Conservation (phyloP, 1,140 invertebrate species). For the Philopotamus ludificatus region DNA sequence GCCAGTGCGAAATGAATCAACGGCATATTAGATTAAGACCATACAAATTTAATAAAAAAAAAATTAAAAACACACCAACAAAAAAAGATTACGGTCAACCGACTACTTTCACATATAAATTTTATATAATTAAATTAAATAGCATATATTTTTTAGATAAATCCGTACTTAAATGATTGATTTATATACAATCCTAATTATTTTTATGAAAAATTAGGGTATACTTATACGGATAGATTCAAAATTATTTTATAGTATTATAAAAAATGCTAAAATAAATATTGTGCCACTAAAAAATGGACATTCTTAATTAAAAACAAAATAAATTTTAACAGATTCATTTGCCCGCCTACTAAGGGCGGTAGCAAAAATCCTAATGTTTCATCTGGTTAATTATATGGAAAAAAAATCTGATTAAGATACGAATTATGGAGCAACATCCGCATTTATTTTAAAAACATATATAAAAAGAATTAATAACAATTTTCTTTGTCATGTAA, state of each 20-base stretch:
- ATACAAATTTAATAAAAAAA: too few relatives aligned
- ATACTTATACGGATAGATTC: too few relatives aligned
- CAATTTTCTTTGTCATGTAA: too few relatives aligned
- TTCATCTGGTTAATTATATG: not conserved
- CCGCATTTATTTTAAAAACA: not conserved
- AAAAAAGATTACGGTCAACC: too few relatives aligned
- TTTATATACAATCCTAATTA: too few relatives aligned
- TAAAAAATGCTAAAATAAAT: not conserved
- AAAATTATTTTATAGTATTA: too few relatives aligned
- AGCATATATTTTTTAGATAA: too few relatives aligned
- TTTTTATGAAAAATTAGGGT: too few relatives aligned
- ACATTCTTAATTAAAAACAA: not conserved
- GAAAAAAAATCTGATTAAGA: constrained; percentile 6
- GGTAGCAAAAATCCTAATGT: not conserved
- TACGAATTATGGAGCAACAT: not conserved
- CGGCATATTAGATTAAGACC: not conserved
- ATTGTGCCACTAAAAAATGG: not conserved
- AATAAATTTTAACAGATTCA: not conserved
- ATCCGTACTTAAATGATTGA: too few relatives aligned
- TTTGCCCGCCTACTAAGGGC: not conserved
- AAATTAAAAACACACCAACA: not conserved
- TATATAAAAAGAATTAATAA: not conserved
- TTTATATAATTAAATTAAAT: too few relatives aligned
- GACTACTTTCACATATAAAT: too few relatives aligned
- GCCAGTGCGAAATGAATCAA: constrained; percentile 10